A percentile compares a stretch with the other conserved stretches of the same genome.
These are phyloP conservation scores for Lepidocyrtoides sp. DNA, from an alignment of 2,888 invertebrate genomes.

Conservation along the genomic window DNA sequence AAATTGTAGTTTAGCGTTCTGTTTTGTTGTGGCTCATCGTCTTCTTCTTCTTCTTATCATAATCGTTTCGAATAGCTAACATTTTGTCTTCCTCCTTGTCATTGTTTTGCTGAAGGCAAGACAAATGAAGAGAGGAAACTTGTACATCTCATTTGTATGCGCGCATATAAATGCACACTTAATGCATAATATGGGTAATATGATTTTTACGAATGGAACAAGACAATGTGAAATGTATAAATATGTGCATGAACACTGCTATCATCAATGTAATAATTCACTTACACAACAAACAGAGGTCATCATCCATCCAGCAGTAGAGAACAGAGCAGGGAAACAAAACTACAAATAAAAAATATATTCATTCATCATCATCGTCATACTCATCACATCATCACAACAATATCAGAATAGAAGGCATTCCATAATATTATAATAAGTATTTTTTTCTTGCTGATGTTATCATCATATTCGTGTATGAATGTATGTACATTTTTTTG, in stretches of 20 bases:
- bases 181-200: slow-evolving; percentile 39
- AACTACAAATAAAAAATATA: too few relatives aligned
- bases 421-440: background rate
- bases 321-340: background rate
- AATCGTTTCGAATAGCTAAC: slow-evolving; percentile 58
- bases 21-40: background rate
- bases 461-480: slow-evolving; percentile 7
- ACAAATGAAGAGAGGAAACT: background rate
- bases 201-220: slow-evolving; percentile 13
- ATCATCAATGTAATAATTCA: slow-evolving; percentile 37
- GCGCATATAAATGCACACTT: slow-evolving; percentile 48
- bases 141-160: slow-evolving; percentile 67
- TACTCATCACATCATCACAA: background rate
- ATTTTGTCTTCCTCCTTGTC: slow-evolving; percentile 57
- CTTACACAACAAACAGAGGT: slow-evolving; percentile 24
- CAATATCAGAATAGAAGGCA: background rate
- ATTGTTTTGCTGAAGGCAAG: slow-evolving; percentile 55
- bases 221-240: background rate
- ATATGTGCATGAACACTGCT: slow-evolving; percentile 14
- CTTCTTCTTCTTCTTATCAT: slow-evolving; percentile 48
- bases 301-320: slow-evolving; percentile 47
- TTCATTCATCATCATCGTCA: too few relatives aligned
- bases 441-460: slow-evolving; percentile 6
- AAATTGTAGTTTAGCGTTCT: slow-evolving; percentile 4
- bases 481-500: background rate